Percentiles rank a stretch among this genome's conserved stretches.
These are phyloP conservation scores for Rhynchonycteris naso DNA, from an alignment of 2,797 vertebrate genomes.

Conservation along the genomic window DNA sequence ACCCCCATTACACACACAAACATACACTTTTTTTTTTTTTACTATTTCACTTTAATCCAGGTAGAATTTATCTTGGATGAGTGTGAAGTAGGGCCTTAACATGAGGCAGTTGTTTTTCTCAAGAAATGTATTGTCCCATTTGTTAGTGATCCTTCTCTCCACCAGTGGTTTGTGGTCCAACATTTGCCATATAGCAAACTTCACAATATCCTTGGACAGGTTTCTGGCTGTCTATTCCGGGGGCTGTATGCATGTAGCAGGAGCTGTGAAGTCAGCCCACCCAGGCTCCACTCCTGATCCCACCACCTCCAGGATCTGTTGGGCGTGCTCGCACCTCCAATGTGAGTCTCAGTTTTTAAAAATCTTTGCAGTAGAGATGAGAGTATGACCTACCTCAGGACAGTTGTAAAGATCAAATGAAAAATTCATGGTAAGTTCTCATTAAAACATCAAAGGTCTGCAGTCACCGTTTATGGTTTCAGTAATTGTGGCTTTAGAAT, in stretches of 20 bases:
- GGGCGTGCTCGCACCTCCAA: neutral
- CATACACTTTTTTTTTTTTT: neutral
- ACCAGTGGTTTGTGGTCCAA: neutral
- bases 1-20: too few species aligned
- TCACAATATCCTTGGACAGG: neutral
- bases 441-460: neutral
- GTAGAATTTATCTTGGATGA: neutral
- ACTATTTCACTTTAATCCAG: neutral
- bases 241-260: neutral
- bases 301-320: neutral
- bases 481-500: neutral
- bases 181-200: neutral
- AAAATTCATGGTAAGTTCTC: neutral
- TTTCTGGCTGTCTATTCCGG: neutral
- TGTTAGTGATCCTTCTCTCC: neutral
- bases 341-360: neutral
- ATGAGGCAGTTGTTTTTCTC: neutral
- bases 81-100: neutral
- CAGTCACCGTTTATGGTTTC: neutral
- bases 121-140: neutral
- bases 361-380: neutral
- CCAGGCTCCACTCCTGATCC: neutral
- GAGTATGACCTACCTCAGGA: neutral
- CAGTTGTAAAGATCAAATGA: neutral
- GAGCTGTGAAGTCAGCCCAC: neutral